Base-by-base conservation (phyloP, 1,140 invertebrate species). In the Heliconius himera region DNA sequence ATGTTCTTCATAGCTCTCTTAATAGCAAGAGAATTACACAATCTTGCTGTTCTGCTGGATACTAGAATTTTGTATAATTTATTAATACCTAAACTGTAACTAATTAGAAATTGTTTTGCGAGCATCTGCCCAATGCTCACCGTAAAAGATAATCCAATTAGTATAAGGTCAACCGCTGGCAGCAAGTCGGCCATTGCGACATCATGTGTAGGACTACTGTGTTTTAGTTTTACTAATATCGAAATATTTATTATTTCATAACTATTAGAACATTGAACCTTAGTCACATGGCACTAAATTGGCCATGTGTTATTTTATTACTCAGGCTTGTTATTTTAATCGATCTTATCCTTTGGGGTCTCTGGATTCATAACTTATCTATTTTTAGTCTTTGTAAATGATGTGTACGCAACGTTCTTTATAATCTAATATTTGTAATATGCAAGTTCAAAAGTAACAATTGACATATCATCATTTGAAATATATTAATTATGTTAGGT, bases 91-190 rank as follows among this genome's bases (percentile, higher is more conserved):
- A 36, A 36, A 36, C 6, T 36, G 51, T 49, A 72, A 56, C 66
- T 81, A 91, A 92, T 93, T 89, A 83, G 80, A 66, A 76, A 80
- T 83, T 82, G 88, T 90, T 71, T 91, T 89, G 87, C 84, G 81
- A 86, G 83, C 91, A 92, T 93, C 90, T 93, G 90, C 91, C 90
- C 88, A 90, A 90, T 89, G 75, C 77, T 83, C 77, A 82, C 78
- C 85, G 88, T 91, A 88, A 80, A 77, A 88, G 88, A 91, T 91
- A 91, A 91, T 88, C 86, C 84, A 84, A 56, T 71, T 82, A 88
- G 89, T 91, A 91, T 90, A 93, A 73, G 91, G 92, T 81, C 89
- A 83, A 87, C 75, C 83, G 74, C 81, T 78, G 86, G 85, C 84
- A 86, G 88, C 87, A 86, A 83, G 46, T 82, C 80, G 36, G 73